Conservation (phyloP, 2,888 invertebrate genomes). For the Sylvicola fuscatus region DNA sequence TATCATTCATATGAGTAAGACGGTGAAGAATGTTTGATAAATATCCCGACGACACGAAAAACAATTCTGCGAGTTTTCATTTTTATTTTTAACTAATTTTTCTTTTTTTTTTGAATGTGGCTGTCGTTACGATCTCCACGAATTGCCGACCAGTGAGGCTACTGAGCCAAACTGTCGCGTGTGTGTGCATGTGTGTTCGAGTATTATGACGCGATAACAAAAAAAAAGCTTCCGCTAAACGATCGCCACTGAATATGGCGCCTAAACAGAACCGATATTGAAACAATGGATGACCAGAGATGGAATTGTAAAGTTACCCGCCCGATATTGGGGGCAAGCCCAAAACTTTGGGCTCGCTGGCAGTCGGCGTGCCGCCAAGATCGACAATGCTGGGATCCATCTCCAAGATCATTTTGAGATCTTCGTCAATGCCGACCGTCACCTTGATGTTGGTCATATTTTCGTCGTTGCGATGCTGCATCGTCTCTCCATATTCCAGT, state of each 20-base stretch:
- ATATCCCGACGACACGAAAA: no score
- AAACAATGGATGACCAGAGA: neutral
- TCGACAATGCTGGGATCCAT: conserved; percentile 39
- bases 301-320: conserved; percentile 13
- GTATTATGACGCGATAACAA: no score
- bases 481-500: neutral
- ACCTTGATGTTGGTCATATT: conserved; percentile 23
- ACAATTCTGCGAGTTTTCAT: no score
- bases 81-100: no score
- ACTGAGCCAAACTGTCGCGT: no score
- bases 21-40: no score
- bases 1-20: no score
- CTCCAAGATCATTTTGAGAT: conserved; percentile 36
- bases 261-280: neutral
- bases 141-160: no score
- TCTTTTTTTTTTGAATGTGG: no score
- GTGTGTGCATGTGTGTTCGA: no score
- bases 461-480: neutral
- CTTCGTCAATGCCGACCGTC: conserved; percentile 35
- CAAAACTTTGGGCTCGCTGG: conserved; percentile 12
- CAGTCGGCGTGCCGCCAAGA: conserved; percentile 16
- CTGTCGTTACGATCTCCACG: no score
- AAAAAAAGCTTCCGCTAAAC: no score
- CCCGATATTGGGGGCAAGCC: conserved; percentile 21
- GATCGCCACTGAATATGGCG: neutral